Base-by-base conservation (phyloP, 2,888 invertebrate species). In the Epistrophe grossulariae region DNA sequence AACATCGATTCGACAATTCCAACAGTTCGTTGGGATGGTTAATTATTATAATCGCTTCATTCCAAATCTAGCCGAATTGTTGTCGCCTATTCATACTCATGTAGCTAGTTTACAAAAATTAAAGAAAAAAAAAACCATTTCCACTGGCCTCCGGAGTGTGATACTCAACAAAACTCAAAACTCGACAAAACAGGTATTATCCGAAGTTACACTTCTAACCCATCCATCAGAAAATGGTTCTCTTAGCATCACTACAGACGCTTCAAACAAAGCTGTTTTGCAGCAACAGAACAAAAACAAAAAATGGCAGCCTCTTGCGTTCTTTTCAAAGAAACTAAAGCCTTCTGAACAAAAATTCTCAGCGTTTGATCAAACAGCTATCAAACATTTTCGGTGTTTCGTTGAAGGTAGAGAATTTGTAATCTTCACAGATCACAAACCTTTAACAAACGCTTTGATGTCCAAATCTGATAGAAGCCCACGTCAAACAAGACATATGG, bases 41-140 rank as follows among this genome's bases (percentile, higher is more conserved):
- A 88, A 79, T 57, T 88, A 79, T 55, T 88, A 81, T 28, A 74
- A 80, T 19, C 43, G 82, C 15, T 84, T 79, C 38, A 79, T 88
- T 48, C 82, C 77, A 40, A 76, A 68, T 31, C 43, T 71, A 10
- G 88, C 72, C 13, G 40, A 79, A 71, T 59, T 88, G 64, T 60
- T 81, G 38, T 28, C 78, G 13, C 72, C 84, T 15, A 70, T 88
- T 35, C 71, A 88, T n/a, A 38, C 80, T 19, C 72, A 81, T 28
- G 11, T 81, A 19, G 66, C 84, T 24, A 17, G 13, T 40, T 57
- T 71, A 6, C 60, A 62, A 17, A 76, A 66, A 76, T 45, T 31
- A 17, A 76, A 81, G 40, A 76, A 76, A 17, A 55, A 38, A 55
- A 76, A 52, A 60, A 28, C 9, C 66, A 60, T 24, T 74, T 80